Conservation (phyloP, 92 coral and sea anemone genomes). For the Galaxea fascicularis region DNA sequence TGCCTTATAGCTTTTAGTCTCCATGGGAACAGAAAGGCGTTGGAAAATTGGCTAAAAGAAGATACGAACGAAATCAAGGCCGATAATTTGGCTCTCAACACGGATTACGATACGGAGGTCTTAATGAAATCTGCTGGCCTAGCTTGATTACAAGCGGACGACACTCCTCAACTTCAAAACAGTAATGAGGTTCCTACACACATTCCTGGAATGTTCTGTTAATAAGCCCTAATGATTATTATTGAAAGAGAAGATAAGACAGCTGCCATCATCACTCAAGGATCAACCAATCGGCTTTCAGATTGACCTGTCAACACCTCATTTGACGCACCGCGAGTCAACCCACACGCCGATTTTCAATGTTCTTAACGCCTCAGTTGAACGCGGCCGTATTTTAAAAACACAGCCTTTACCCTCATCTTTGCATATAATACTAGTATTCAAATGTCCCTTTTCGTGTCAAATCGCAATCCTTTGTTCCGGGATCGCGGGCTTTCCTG, state of each 20-base stretch:
- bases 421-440: conserved; percentile 84
- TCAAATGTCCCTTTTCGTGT: conserved; percentile 78
- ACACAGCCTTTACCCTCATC: conserved; percentile 83
- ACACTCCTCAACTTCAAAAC: conserved; percentile 44
- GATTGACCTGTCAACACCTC: conserved; percentile 94
- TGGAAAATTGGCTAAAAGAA: conserved; percentile 41
- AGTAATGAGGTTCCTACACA: conserved; percentile 76
- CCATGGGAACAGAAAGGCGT: conserved; percentile 67
- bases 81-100: not conserved
- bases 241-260: conserved; percentile 85
- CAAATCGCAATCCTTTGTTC: conserved; percentile 86
- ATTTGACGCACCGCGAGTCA: conserved; percentile 89
- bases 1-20: conserved; percentile 63
- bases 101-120: not conserved
- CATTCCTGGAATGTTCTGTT: conserved; percentile 83
- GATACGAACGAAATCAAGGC: conserved; percentile 20
- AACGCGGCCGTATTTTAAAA: conserved; percentile 83
- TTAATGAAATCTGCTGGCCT: not conserved
- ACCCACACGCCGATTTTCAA: conserved; percentile 82
- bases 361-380: conserved; percentile 91
- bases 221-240: conserved; percentile 94
- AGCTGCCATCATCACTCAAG: conserved; percentile 95
- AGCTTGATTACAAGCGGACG: not conserved
- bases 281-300: conserved; percentile 80
- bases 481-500: conserved; percentile 86